phyloP scores from a whole-genome alignment of 2,888 invertebrate species.

The Epistrophe grossulariae region DNA sequence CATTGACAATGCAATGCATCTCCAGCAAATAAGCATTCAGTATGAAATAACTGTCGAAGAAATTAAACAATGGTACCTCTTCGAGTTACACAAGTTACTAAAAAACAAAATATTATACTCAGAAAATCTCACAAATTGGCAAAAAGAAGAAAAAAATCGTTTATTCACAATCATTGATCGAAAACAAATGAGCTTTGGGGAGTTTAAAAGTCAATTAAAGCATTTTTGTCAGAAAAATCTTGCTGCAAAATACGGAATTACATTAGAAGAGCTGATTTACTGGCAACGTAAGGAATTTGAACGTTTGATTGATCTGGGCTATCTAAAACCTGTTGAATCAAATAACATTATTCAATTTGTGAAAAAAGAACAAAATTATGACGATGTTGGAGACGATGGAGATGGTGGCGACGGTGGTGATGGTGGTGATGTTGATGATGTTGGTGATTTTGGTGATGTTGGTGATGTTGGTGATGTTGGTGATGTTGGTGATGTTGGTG shows the following conservation, averaged over 20 bases:
- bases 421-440: too few relatives aligned
- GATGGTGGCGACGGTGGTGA: too few relatives aligned
- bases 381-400: too few relatives aligned
- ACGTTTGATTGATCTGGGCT: constrained; percentile 79
- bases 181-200: constrained; percentile 77
- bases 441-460: too few relatives aligned
- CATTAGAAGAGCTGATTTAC: constrained; percentile 79
- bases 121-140: constrained; percentile 79
- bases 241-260: constrained; percentile 78
- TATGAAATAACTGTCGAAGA: constrained; percentile 79
- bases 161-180: constrained; percentile 78
- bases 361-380: too few relatives aligned
- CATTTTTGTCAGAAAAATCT: constrained; percentile 71
- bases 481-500: too few relatives aligned
- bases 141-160: constrained; percentile 79
- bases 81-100: constrained; percentile 79
- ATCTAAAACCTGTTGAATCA: constrained; percentile 77
- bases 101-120: constrained; percentile 77
- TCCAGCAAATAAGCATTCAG: constrained; percentile 78
- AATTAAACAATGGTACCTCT: constrained; percentile 79
- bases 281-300: constrained; percentile 80
- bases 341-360: too few relatives aligned
- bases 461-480: too few relatives aligned
- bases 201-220: constrained; percentile 78
- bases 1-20: constrained; percentile 77